These are phyloP conservation scores for Setipinna tenuifilis DNA, from an alignment of 2,797 vertebrate species.

Conservation along the genomic window DNA sequence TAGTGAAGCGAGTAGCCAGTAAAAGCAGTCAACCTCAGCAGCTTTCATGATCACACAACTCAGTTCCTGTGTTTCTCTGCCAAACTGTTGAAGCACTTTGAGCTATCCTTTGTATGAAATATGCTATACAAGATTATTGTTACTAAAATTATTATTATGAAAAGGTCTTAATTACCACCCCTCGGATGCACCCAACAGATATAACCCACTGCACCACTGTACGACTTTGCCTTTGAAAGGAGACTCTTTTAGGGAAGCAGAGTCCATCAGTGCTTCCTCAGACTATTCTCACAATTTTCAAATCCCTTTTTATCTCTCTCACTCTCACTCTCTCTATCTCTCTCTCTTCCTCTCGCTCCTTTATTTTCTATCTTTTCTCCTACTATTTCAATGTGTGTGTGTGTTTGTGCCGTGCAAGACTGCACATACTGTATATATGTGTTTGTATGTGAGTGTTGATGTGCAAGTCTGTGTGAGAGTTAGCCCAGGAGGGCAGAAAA, in stretches of 20 bases:
- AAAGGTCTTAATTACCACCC: too few relatives aligned
- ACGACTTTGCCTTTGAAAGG: too few relatives aligned
- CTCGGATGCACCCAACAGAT: neutral
- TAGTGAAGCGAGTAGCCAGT: neutral
- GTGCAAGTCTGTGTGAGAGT: constrained; percentile 19
- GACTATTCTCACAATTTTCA: neutral
- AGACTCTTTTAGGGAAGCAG: too few relatives aligned
- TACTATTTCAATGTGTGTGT: constrained; percentile 28
- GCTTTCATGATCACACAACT: neutral
- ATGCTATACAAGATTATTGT: too few relatives aligned
- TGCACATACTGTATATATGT: constrained; percentile 9
- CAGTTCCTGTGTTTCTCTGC: too few relatives aligned
- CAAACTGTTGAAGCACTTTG: too few relatives aligned
- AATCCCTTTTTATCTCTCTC: neutral
- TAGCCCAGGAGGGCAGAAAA: too few relatives aligned
- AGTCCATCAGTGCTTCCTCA: neutral
- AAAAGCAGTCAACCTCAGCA: neutral
- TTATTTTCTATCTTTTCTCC: too few relatives aligned
- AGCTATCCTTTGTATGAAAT: too few relatives aligned
- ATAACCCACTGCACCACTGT: neutral
- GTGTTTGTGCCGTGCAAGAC: neutral
- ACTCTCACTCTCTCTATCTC: neutral
- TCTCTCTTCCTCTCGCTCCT: constrained; percentile 10
- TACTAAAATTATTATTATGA: too few relatives aligned
- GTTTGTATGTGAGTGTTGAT: constrained; percentile 33